Evolutionary conservation across 2,797 vertebrate species (phyloP).

Genomic region (Gambelia wislizenii): DNA sequence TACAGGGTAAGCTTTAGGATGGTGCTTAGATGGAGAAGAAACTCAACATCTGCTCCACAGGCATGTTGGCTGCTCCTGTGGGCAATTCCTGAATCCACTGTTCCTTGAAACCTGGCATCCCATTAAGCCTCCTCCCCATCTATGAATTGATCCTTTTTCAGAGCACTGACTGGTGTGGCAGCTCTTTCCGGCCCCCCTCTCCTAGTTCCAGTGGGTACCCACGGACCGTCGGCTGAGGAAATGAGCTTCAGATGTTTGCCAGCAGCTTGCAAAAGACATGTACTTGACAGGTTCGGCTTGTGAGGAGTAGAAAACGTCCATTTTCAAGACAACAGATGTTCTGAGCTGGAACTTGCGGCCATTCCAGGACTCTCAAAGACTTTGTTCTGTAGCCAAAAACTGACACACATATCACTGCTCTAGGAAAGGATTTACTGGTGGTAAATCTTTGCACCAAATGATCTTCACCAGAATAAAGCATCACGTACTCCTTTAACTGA

Average conservation of each 20-base stretch:
- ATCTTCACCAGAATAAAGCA: too few species aligned
- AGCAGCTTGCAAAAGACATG: conserved; percentile 54
- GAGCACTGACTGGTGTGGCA: neutral
- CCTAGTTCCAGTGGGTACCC: accelerated
- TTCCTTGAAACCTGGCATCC: neutral
- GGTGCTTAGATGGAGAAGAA: neutral
- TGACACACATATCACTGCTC: too few species aligned
- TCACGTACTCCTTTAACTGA: too few species aligned
- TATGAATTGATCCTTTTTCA: neutral
- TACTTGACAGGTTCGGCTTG: conserved; percentile 68
- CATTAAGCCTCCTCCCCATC: neutral
- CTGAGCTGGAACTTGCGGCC: too few species aligned
- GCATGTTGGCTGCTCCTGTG: too few species aligned
- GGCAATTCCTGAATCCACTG: neutral
- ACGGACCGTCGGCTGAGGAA: neutral
- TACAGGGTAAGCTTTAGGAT: too few species aligned
- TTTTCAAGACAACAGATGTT: too few species aligned
- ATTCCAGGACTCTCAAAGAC: too few species aligned
- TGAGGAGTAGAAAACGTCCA: conserved; percentile 37
- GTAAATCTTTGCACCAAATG: too few species aligned
- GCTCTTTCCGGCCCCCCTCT: too few species aligned
- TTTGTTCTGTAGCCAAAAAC: too few species aligned
- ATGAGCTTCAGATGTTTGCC: conserved; percentile 6
- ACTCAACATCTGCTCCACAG: neutral
- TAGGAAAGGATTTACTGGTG: too few species aligned